Percentiles rank a stretch among this genome's conserved stretches.
Evolutionary conservation across 2,888 invertebrate genomes (phyloP).

Genomic region (Drosophila anomelani): DNA sequence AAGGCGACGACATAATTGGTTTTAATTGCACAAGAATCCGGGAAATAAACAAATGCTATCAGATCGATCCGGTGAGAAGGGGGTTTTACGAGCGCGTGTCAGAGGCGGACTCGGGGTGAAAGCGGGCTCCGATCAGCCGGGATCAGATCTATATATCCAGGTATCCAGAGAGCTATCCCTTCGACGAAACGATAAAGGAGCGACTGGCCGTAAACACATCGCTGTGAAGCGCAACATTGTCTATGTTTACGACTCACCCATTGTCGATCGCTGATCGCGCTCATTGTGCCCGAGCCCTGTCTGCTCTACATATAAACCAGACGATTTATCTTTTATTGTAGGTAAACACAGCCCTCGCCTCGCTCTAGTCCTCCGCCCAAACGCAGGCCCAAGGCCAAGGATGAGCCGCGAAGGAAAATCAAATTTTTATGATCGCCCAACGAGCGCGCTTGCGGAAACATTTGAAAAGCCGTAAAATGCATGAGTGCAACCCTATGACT

Average conservation of each 20-base stretch:
- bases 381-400: slow-evolving; percentile 72
- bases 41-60: slow-evolving; percentile 48
- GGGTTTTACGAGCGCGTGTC: slow-evolving; percentile 69
- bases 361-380: slow-evolving; percentile 18
- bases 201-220: slow-evolving; percentile 47
- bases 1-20: slow-evolving; percentile 48
- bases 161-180: slow-evolving; percentile 1
- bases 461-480: slow-evolving; percentile 77
- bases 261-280: slow-evolving; percentile 66
- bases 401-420: slow-evolving; percentile 66
- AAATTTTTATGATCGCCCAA: slow-evolving; percentile 70
- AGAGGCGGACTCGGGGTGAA: slow-evolving; percentile 28
- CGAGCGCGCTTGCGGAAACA: slow-evolving; percentile 69
- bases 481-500: slow-evolving; percentile 65
- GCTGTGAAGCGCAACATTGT: slow-evolving; percentile 39
- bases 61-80: slow-evolving; percentile 26
- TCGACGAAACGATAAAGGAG: slow-evolving; percentile 71
- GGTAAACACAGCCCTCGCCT: slow-evolving; percentile 63
- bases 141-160: slow-evolving; percentile 24
- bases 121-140: slow-evolving; percentile 14
- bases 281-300: slow-evolving; percentile 67
- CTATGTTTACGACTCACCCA: slow-evolving; percentile 58
- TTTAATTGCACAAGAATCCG: slow-evolving; percentile 47
- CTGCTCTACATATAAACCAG: slow-evolving; percentile 82
- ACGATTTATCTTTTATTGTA: slow-evolving; percentile 78